Base-by-base conservation (phyloP, 2,888 invertebrate species). In the Xanthorhoe designata region DNA sequence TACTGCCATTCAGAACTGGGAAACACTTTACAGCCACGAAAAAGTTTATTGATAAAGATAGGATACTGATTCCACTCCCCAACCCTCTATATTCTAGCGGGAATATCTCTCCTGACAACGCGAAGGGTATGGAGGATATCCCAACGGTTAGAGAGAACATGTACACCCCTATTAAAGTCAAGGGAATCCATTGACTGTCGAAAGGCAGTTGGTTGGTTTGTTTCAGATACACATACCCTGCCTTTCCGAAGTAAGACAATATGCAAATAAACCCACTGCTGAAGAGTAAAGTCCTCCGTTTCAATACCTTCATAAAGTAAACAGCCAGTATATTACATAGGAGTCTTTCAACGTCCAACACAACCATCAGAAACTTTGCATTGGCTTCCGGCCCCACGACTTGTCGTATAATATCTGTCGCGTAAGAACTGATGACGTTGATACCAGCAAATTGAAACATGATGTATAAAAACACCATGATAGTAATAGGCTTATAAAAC, bases 61-160 rank as follows among this genome's bases (percentile, higher is more conserved):
- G 92, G 1, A 95, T 93, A 51, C 95, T 94, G 9, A 96, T 86
- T 0, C 96, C 96, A 10, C 96, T 94, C 0, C 96, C 96, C 4
- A 95, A 83, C 0, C 95, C 96, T 60, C 96, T 89, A 58, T 94
- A 94, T 61, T 94, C 94, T 52, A 94, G 86, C 0, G 96, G 94
- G 79, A 96, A 96, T 24, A 96, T 92, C 81, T 97, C 96, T 0
- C 96, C 96, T 60, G 96, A 95, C 85, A 96, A 92, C 13, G 96
- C 94, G 90, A 96, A 97, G 0, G 96, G 96, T 69, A 97, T 86
- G 0, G 96, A 95, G 4, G 95, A 92, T 66, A 95, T 89, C 0
- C 96, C 96, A 8, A 95, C 87, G 9, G 94, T 92, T 54, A 95
- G 85, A 19, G 95, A 94, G 9, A 94, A 91, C 80, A 95, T 95